Base-by-base conservation (phyloP, 2,797 vertebrate genomes). In the Holocentrus rufus region DNA sequence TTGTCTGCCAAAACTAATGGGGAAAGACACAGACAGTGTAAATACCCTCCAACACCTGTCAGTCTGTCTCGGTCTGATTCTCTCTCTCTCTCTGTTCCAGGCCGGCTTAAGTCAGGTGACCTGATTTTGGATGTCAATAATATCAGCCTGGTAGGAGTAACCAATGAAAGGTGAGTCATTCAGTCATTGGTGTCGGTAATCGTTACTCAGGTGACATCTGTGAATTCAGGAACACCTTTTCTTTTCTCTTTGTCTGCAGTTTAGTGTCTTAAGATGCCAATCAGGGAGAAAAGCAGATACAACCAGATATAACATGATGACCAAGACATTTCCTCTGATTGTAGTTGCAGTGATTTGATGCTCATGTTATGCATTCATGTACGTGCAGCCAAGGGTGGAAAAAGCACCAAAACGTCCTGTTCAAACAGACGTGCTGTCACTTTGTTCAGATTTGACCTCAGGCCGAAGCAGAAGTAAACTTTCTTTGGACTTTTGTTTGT, bases 41-140 rank as follows among this genome's bases (percentile, higher is more conserved):
- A 42, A 42, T 4, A 15, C 47, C 64, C 4, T 27, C 52, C 7
- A 36, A 54, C 54, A 52, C n/a, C 52, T 60, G 31, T 60, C 58
- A 15, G 31, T 60, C 34, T 60, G 15, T 65, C 34, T 20, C 23
- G 49, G 46, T 70, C 58, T 60, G 7, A 42, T 18, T 23, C 36
- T 50, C 7, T 60, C 39, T 57, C 36, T 18, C 55, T 75, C 50
- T 77, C 23, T 87, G 61, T 87, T 84, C 25, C 87, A 97, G 95
- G 95, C 60, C 93, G 93, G 77, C 91, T 96, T 76, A 93, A 92
- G 86, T 86, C 94, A 74, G 96, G 95, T 0, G 96, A 97, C 87
- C 92, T 96, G 4, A 94, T 97, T 90, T 86, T 97, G 86, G 94
- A 96, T 60, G 95, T 96, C 83, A 97, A 96, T 78, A 95, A 95